Percentiles rank a stretch among this genome's conserved stretches.
Evolutionary conservation across 2,888 invertebrate genomes (phyloP).

Genomic region (Caenorhabditis zanzibari): DNA sequence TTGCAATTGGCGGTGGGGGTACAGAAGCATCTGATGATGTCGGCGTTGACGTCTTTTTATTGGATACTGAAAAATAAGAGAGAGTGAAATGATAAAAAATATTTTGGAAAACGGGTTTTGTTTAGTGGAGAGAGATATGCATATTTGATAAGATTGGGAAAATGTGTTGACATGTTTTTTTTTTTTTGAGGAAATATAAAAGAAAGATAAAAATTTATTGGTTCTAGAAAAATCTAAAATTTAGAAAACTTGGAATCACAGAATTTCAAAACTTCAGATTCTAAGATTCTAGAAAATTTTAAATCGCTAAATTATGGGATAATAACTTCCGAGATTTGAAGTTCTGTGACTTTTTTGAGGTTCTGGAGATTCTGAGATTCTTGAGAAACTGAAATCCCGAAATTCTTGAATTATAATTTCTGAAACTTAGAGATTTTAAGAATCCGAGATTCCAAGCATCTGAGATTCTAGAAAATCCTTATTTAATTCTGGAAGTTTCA

Average conservation of each 20-base stretch:
- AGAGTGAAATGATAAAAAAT: background rate
- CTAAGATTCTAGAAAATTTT: background rate
- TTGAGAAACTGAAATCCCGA: too few relatives aligned
- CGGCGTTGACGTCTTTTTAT: conserved; percentile 44
- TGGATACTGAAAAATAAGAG: conserved; percentile 36
- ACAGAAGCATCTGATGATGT: conserved; percentile 12
- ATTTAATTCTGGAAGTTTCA: too few relatives aligned
- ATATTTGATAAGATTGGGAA: conserved; percentile 54
- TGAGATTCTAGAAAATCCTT: too few relatives aligned
- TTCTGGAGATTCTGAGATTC: too few relatives aligned
- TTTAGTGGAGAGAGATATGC: conserved; percentile 36
- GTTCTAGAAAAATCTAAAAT: background rate
- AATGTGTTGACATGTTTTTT: background rate
- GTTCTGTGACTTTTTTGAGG: too few relatives aligned
- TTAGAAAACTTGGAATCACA: too few relatives aligned
- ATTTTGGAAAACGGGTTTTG: conserved; percentile 33
- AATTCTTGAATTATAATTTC: too few relatives aligned
- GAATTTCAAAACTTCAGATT: conserved; percentile 5
- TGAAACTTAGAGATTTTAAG: too few relatives aligned
- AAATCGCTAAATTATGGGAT: too few relatives aligned
- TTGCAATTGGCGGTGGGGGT: conserved; percentile 48
- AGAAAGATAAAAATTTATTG: background rate
- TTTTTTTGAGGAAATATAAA: background rate
- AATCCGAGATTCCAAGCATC: too few relatives aligned
- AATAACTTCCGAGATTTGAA: too few relatives aligned